Evolutionary conservation across 2,797 vertebrate species (phyloP), one percentile per base, ranked within the genome.

Genomic region (Trachops cirrhosus): DNA sequence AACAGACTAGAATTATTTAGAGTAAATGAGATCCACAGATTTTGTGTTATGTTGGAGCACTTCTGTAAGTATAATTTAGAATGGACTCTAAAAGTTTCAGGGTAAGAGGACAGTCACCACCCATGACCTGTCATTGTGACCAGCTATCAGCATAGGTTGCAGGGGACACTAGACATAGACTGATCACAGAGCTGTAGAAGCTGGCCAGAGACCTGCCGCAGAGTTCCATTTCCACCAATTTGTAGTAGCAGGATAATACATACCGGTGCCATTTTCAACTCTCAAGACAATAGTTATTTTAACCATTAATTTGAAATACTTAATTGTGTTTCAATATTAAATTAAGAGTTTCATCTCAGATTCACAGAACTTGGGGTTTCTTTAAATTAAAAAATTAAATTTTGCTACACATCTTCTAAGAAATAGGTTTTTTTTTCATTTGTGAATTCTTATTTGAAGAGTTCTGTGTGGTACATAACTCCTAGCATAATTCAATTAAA

Each of bases 361-460:
- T 48, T 90, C 80, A 95, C 18, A 74, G 59, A 92, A 80, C 3
- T 75, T 97, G 39, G 32, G 8, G 5, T 71, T 95, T 93, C 70
- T 80, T 92, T 83, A 37, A 64, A 67, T 92, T 3, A 34, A 87
- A 87, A 86, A 85, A 82, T 77, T 88, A 88, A 85, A 54, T 73
- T 74, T 93, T 77, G 16, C 59, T 77, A 41, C 39, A 91, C 48
- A 46, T 86, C 22, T 85, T 94, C 84, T 67, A 92, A 44, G 48
- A 9, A 80, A 41, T 83, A 22, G 10, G 15, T 52, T 64, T 77
- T 75, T 79, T 19, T 39, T 62, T 39, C 5, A 44, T 68, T 46
- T 5, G n/a, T 70, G 54, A 62, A 50, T 95, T 83, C 41, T 48
- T 78, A 68, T 70, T 82, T 19, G 3, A 44, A 15, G 39, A 88